phyloP scores from a whole-genome alignment of 2,888 invertebrate species.

The Rhimphoctona megacephalus region DNA sequence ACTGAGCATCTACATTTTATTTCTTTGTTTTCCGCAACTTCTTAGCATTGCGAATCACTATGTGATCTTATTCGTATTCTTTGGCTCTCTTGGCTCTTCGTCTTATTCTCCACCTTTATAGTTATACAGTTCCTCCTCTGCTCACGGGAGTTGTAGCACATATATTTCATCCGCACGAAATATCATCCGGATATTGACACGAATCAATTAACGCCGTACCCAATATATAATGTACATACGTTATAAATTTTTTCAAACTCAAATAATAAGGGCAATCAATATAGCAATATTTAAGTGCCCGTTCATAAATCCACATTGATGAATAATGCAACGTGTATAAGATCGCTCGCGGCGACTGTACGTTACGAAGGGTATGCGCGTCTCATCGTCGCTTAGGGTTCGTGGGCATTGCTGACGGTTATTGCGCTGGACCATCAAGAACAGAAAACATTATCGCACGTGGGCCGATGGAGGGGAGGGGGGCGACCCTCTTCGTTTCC shows the following conservation, averaged over 20 bases:
- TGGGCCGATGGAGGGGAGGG: constrained; percentile 32
- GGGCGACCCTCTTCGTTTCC: not conserved
- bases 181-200: not conserved
- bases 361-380: too few relatives aligned
- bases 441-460: constrained; percentile 15
- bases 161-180: not conserved
- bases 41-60: constrained; percentile 41
- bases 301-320: not conserved
- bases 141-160: not conserved
- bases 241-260: too few relatives aligned
- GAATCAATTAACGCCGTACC: not conserved
- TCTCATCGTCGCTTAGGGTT: not conserved
- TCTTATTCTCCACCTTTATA: not conserved
- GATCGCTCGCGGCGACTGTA: not conserved
- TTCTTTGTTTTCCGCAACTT: constrained; percentile 34
- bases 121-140: not conserved
- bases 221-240: not conserved
- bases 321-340: not conserved
- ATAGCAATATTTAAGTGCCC: not conserved
- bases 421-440: not conserved
- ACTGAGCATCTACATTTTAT: constrained; percentile 18
- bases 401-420: constrained; percentile 33
- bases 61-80: constrained; percentile 50
- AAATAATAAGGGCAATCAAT: not conserved
- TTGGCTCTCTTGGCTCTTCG: constrained; percentile 26